phyloP scores from a whole-genome alignment of 2,888 invertebrate genomes.

The Dascillus cervinus region DNA sequence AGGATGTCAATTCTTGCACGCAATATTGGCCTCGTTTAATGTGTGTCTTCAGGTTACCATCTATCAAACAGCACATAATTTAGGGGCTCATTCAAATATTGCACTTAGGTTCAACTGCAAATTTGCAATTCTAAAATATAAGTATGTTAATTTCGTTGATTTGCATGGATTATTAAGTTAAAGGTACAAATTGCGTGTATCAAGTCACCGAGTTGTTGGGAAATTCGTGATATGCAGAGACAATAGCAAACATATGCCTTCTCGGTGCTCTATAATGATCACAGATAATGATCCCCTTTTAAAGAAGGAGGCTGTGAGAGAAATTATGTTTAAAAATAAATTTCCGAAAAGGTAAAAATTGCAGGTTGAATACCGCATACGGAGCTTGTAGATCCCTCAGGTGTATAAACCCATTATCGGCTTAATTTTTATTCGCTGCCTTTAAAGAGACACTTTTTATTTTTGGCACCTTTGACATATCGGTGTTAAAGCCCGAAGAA shows the following conservation, averaged over 20 bases:
- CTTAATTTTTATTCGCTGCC: constrained; percentile 3
- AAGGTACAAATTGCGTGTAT: constrained; percentile 16
- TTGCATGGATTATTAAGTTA: too few relatives aligned
- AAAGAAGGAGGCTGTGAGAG: constrained; percentile 11
- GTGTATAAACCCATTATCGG: too few relatives aligned
- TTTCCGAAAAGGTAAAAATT: background rate
- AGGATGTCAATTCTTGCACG: constrained; percentile 12
- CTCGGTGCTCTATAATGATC: constrained; percentile 8
- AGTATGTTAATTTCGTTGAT: too few relatives aligned
- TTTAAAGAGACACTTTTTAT: constrained; percentile 1
- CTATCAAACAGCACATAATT: too few relatives aligned
- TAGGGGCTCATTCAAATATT: too few relatives aligned
- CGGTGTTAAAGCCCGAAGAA: constrained; percentile 23
- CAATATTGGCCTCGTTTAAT: constrained; percentile 6
- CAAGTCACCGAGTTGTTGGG: constrained; percentile 10
- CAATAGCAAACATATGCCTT: constrained; percentile 17
- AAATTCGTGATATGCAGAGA: constrained; percentile 16
- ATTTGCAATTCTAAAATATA: too few relatives aligned
- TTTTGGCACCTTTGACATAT: constrained; percentile 20
- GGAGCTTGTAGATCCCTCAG: constrained; percentile 5
- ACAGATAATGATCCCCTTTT: constrained; percentile 12
- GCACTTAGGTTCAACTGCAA: too few relatives aligned
- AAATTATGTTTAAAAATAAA: constrained; percentile 7
- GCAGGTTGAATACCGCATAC: background rate
- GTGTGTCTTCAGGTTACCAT: too few relatives aligned